Evolutionary conservation across 2,888 invertebrate species (phyloP), one percentile per base, ranked within the genome.

Genomic region (Drosophila maculinotata): DNA sequence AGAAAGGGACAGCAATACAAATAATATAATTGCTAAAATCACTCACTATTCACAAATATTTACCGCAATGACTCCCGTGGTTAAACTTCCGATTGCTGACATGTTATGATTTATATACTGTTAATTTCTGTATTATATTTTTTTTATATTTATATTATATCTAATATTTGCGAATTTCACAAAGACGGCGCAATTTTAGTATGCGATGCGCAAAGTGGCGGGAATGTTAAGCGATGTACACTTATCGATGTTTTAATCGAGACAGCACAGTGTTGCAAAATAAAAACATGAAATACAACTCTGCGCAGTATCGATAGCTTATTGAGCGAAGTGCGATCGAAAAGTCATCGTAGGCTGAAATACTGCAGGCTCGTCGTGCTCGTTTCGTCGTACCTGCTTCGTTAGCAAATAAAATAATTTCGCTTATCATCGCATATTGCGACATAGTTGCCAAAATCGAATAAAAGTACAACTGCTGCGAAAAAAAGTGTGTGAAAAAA

Each of bases 1-100:
- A 47, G 3, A 33, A 20, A 38, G 14, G 15, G 6, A 8, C 31
- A 10, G 6, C 6, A 0, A 26, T 5, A 4, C 20, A 33, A 7
- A 35, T n/a, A 51, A 5, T 31, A n/a, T 4, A 10, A 20, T 15
- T 15, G 3, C 3, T n/a, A n/a, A 5, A 9, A 7, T 9, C 7
- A 25, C 1, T 4, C 2, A 1, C 1, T 9, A 15, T n/a, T 1
- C 0, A 3, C 2, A 10, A 8, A 17, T 54, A 63, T 53, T 78
- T 85, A 91, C 91, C 67, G 87, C 89, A 66, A 91, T 87, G 17
- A 89, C 90, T 48, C 91, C 91, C 1, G 80, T 75, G 0, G 90
- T 79, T 17, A 90, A 69, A 45, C 76, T 51, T 15, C 87, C 70
- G 49, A 88, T 79, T 12, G 76, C 58, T 5, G 89, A 39, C 90